Evolutionary conservation across 1,140 invertebrate species (phyloP).

Genomic region (Calephelis nemesis): DNA sequence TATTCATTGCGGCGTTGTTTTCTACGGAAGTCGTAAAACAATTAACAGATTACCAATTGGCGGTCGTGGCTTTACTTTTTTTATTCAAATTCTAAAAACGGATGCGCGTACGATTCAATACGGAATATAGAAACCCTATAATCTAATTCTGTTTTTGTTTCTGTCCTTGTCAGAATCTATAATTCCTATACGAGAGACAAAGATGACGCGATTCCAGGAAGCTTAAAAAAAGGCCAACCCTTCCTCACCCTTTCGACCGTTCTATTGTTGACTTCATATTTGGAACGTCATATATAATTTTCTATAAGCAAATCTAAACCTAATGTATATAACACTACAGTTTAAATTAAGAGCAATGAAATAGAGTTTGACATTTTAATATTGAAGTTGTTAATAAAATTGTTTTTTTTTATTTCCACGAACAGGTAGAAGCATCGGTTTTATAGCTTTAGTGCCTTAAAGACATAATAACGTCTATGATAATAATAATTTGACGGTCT

Average conservation of each 20-base stretch:
- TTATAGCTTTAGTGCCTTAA: constrained; percentile 18
- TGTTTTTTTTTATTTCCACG: constrained; percentile 46
- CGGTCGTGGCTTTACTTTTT: constrained; percentile 52
- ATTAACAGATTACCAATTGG: constrained; percentile 62
- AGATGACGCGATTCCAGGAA: constrained; percentile 59
- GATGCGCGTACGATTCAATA: constrained; percentile 73
- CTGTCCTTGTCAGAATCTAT: constrained; percentile 25
- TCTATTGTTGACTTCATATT: constrained; percentile 58
- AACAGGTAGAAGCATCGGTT: constrained; percentile 61
- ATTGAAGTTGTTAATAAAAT: constrained; percentile 26
- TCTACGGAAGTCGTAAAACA: constrained; percentile 67
- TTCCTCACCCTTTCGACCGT: constrained; percentile 71
- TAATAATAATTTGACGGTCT: constrained; percentile 4
- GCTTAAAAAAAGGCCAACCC: constrained; percentile 75
- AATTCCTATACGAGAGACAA: constrained; percentile 35
- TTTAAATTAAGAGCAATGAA: constrained; percentile 37
- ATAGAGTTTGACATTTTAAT: constrained; percentile 27
- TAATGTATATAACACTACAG: constrained; percentile 33
- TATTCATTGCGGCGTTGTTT: constrained; percentile 36
- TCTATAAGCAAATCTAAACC: constrained; percentile 38
- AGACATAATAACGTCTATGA: constrained; percentile 7
- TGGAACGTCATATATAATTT: constrained; percentile 46
- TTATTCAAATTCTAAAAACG: constrained; percentile 69
- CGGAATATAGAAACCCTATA: constrained; percentile 4
- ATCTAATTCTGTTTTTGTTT: constrained; percentile 10